Base-by-base conservation (phyloP, 2,797 vertebrate genomes). In the Phoeniculus purpureus region DNA sequence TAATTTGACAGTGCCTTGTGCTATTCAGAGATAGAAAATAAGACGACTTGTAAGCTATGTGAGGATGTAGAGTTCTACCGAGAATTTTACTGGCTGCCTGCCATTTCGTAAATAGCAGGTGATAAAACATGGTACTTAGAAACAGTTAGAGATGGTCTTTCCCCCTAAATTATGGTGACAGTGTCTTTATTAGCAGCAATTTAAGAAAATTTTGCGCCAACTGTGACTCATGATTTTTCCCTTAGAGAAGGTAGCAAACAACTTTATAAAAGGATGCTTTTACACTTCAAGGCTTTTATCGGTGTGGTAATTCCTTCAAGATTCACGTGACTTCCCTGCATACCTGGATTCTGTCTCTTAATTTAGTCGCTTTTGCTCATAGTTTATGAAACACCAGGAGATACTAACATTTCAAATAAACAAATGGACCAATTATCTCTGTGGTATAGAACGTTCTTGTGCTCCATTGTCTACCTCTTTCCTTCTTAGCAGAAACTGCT, bases 81-180 rank as follows among this genome's bases (percentile, higher is more conserved):
- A 85, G 84, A 85, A 62, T 92, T 92, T 87, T 47, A 47, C 20
- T 95, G 93, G 62, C 93, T 94, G 76, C 71, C 50, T 93, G 73
- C 86, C 90, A 92, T 93, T 85, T 82, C 90, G 68, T 87, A 94
- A 94, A 87, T 87, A 93, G 78, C 43, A 85, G 27, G 75, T 88
- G 68, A 85, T 95, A 94, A 90, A 91, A 93, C 34, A 16, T 79
- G 25, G 23, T 79, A 66, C 64, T 87, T 83, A 52, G 54, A 81
- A 92, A 74, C 58, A 77, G 78, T 80, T 77, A 90, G 76, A 93
- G 45, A 40, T 94, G 74, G 92, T 60, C 27, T 60, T 84, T 70
- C 71, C 34, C 65, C 43, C 32, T 84, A 50, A 94, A 88, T 94
- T 95, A 65, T 75, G 58, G 23, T 74, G 48, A 18, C 58, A 66